Conservation (phyloP, 2,113 vertebrate species). For the Meriones unguiculatus region DNA sequence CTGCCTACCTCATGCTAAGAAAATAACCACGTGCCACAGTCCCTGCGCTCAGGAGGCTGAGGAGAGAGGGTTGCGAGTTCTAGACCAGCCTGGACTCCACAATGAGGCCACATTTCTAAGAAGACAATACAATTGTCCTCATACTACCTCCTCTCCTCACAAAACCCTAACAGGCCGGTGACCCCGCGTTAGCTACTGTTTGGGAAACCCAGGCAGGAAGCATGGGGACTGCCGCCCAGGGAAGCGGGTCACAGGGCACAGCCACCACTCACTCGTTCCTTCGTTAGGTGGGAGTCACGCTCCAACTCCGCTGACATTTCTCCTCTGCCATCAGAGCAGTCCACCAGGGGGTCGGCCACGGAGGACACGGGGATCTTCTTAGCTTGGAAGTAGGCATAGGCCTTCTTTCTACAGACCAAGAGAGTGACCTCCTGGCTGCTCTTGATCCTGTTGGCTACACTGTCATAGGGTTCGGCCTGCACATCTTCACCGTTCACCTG, state of each 20-base stretch:
- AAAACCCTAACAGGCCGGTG: not conserved
- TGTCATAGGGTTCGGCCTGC: conserved; percentile 88
- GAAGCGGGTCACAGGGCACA: not conserved
- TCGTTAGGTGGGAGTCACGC: conserved; percentile 43
- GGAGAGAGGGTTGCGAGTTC: not conserved
- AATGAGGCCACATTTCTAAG: not conserved
- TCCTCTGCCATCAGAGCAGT: conserved; percentile 60
- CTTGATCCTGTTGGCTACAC: conserved; percentile 90
- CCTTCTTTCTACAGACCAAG: conserved; percentile 89
- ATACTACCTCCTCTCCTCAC: not conserved
- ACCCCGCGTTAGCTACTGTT: not conserved
- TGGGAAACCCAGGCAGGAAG: not conserved
- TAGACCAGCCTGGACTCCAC: not conserved
- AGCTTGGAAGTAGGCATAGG: conserved; percentile 89
- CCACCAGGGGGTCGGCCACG: conserved; percentile 80
- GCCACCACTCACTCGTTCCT: conserved; percentile 83
- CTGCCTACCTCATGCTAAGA: not conserved
- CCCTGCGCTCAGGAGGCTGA: not conserved
- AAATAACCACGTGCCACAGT: not conserved
- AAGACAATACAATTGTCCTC: not conserved
- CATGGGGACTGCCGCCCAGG: not conserved
- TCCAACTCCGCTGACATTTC: conserved; percentile 14
- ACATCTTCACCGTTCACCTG: conserved; percentile 94
- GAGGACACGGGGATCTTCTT: conserved; percentile 87
- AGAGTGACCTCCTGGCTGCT: conserved; percentile 87